Evolutionary conservation across 2,888 invertebrate species (phyloP), one percentile per base, ranked within the genome.

Genomic region (Drosophila atroscutellata): DNA sequence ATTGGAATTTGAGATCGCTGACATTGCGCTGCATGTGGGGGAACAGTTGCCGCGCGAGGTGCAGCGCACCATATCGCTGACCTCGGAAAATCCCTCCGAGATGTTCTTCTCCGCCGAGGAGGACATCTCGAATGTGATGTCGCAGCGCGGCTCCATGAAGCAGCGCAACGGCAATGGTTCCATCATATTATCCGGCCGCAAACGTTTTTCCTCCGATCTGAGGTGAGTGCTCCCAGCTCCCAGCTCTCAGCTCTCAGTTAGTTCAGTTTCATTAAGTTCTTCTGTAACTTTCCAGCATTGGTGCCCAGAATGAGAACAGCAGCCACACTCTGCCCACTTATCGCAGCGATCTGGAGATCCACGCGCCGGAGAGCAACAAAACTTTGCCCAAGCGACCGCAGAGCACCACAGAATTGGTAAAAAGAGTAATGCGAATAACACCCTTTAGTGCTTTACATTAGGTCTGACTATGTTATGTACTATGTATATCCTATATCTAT

Each of bases 31-130:
- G 36, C 92, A 91, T n/a, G 84, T 83, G 28, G 90, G 91, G 2
- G 92, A 92, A 64, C 90, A 92, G 55, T 63, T 92, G 61, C 91
- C 91, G 5, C 87, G 92, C 7, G 93, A 93, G 77, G 93, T 93
- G 9, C 97, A 97, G 92, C 94, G 98, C 84, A 97, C 98, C 0
- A 96, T 97, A 90, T 98, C 97, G 0, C 95, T 98, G 91, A 97
- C 97, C 1, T 97, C 97, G 71, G 97, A 98, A 92, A 98, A 98
- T 92, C 97, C 97, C 86, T 97, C 97, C 0, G 98, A 98, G 93
- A 96, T 97, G 59, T 98, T 98, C 93, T 98, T 97, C 92, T 98
- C 98, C 0, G 98, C 98, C 0, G 98, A 98, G 90, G 98, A 98
- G 93, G 98, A 98, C 83, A 95, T 96, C 55, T 92, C 93, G 1